Evolutionary conservation across 2,888 invertebrate genomes (phyloP), one percentile per base, ranked within the genome.

Genomic region (Stenichneumon culpator): DNA sequence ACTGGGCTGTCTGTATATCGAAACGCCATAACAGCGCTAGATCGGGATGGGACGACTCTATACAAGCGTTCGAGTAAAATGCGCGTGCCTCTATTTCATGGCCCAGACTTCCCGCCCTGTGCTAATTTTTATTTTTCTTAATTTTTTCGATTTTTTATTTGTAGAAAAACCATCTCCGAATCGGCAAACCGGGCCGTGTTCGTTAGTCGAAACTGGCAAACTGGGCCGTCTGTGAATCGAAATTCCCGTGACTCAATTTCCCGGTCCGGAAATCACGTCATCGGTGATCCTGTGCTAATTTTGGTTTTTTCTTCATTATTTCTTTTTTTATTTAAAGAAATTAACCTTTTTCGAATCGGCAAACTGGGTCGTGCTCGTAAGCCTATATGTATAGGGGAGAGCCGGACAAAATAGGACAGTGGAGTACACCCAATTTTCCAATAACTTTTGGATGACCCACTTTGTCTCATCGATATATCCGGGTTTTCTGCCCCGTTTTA

Each of bases 161-260:
- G n/a, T n/a, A n/a, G n/a, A n/a, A n/a, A n/a, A n/a, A n/a, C n/a
- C n/a, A n/a, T 50, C 16, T 50, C 50, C 3, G n/a, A 50, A 0
- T 50, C n/a, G 16, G n/a, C 50, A 50, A 50, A n/a, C 50, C n/a
- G n/a, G 50, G n/a, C 4, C 50, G 2, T 4, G 16, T 4, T 50
- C 50, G n/a, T 3, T 50, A n/a, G n/a, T 1, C n/a, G 4, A 50
- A 50, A 50, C 5, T 28, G 28, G 28, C 28, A 28, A 28, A 28
- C 28, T 28, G 28, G 3, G 28, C 28, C 28, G 28, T 28, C 28
- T 28, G 28, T 28, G 3, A 28, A 28, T 28, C 50, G 67, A 82
- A 82, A 84, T 68, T 25, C 52, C 39, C 81, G 72, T n/a, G 63
- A 25, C 50, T 19, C 4, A 22, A 28, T 19, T 7, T 9, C 9